These are phyloP conservation scores for Antechinus flavipes DNA, from an alignment of 2,113 vertebrate species.

Conservation along the genomic window DNA sequence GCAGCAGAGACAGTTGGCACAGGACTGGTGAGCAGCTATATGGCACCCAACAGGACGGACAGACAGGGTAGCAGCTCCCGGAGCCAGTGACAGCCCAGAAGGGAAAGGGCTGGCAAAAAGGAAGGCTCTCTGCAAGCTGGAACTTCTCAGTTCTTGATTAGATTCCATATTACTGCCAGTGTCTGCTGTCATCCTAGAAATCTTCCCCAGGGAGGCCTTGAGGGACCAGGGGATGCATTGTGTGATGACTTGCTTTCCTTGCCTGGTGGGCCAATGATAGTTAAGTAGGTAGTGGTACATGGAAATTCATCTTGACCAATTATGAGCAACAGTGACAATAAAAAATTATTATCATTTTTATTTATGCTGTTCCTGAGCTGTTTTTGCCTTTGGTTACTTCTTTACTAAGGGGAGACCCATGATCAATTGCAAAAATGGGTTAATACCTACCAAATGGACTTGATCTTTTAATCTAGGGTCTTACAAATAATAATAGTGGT, in stretches of 20 bases:
- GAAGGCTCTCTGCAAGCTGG: no score
- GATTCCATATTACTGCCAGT: no score
- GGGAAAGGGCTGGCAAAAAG: no score
- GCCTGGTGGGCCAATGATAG: no score
- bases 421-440: not conserved
- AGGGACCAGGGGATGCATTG: not conserved
- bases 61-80: not conserved
- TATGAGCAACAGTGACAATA: not conserved
- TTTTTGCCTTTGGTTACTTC: not conserved
- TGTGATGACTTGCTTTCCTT: no score
- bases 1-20: not conserved
- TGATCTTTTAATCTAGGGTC: not conserved
- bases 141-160: no score
- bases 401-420: not conserved
- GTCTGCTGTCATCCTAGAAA: no score
- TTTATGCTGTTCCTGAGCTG: not conserved
- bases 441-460: not conserved
- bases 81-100: no score
- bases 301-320: not conserved
- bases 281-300: not conserved
- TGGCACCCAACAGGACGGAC: not conserved
- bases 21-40: not conserved
- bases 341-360: not conserved
- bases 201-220: not conserved
- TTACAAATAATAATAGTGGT: no score